Percentiles rank a stretch among this genome's conserved stretches.
Conservation (phyloP, 2,888 invertebrate species). For the Diaprepes abbreviatus region DNA sequence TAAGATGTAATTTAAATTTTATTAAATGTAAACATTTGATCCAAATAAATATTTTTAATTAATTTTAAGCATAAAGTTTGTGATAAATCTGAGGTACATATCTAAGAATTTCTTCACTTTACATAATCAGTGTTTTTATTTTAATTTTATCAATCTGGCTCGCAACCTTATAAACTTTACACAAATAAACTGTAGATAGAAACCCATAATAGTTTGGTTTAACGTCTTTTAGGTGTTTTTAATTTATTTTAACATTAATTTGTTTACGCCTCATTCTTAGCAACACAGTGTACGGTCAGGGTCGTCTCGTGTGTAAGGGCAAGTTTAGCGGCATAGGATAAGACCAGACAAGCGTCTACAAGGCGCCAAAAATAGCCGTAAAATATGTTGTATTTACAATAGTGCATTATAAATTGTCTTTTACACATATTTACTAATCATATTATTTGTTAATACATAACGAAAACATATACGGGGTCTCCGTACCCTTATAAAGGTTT, state of each 20-base stretch:
- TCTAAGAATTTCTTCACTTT: conserved; percentile 20
- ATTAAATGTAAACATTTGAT: neutral
- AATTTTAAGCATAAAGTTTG: neutral
- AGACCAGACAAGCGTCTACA: too few relatives aligned
- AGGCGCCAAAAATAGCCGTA: too few relatives aligned
- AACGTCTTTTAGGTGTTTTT: neutral
- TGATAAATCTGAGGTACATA: neutral
- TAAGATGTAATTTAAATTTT: neutral
- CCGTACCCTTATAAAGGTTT: too few relatives aligned
- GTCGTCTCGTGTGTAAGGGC: too few relatives aligned
- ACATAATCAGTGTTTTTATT: conserved; percentile 2
- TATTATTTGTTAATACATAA: too few relatives aligned
- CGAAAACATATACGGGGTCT: too few relatives aligned
- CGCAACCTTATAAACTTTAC: conserved; percentile 24
- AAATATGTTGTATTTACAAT: too few relatives aligned
- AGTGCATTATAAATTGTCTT: too few relatives aligned
- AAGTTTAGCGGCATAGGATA: too few relatives aligned
- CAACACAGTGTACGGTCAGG: too few relatives aligned
- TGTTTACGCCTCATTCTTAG: too few relatives aligned
- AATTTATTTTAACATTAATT: neutral
- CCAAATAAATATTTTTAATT: neutral
- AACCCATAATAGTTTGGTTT: neutral
- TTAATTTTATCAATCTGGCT: conserved; percentile 24
- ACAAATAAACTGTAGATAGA: conserved; percentile 18
- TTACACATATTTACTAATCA: too few relatives aligned